phyloP scores from a whole-genome alignment of 2,113 vertebrate genomes.

The Phalacrocorax aristotelis region DNA sequence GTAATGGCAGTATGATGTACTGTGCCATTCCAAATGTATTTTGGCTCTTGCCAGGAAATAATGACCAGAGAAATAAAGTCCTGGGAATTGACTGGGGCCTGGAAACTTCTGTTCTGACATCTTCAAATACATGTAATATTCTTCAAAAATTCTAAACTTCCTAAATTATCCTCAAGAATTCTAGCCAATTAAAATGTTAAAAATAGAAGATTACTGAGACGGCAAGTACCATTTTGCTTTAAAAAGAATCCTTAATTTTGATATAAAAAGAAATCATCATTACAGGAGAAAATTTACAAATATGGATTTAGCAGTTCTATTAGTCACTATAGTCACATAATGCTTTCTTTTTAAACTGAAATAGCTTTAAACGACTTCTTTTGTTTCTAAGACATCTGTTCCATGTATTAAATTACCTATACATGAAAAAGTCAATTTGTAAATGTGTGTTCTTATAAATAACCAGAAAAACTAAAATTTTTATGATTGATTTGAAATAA shows the following conservation, averaged over 20 bases:
- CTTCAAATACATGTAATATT: neutral
- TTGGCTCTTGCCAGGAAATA: neutral
- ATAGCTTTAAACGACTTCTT: neutral
- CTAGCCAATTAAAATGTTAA: neutral
- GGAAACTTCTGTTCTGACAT: neutral
- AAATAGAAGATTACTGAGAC: neutral
- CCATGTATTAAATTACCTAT: neutral
- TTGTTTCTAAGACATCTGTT: neutral
- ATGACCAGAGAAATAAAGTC: neutral
- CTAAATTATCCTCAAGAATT: neutral
- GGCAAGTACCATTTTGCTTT: neutral
- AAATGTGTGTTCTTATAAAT: conserved; percentile 43
- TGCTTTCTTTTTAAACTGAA: conserved; percentile 11
- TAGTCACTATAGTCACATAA: neutral
- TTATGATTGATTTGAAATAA: conserved; percentile 61
- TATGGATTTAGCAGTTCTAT: neutral
- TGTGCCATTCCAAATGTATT: neutral
- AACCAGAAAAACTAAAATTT: conserved; percentile 40
- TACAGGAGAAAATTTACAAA: neutral
- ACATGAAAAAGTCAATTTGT: conserved; percentile 40
- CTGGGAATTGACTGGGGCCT: neutral
- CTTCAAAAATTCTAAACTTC: neutral
- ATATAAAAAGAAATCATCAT: neutral
- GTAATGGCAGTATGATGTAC: neutral
- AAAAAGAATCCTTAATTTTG: neutral